Evolutionary conservation across 1,140 invertebrate species (phyloP).

Genomic region (Caenorhabditis elegans): WBcel235 BX284606.5:4407001-4407500

Average conservation of each 20-base stretch:
- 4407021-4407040: conserved; percentile 30
- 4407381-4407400: background rate
- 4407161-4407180: background rate
- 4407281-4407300: background rate
- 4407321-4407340: background rate
- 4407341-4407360: background rate
- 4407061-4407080: conserved; percentile 7
- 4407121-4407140: background rate
- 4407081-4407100: conserved; percentile 1
- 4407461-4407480: background rate
- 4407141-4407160: background rate
- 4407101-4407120: background rate
- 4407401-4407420: background rate
- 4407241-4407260: background rate
- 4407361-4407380: background rate
- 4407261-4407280: too few species aligned
- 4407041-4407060: conserved; percentile 21
- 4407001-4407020: conserved; percentile 12
- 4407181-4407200: background rate
- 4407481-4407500: background rate
- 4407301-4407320: background rate
- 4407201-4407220: background rate
- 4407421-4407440: background rate
- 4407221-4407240: background rate
- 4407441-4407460: too few species aligned